Base-by-base conservation (phyloP, 2,113 vertebrate genomes). In the Stegostoma tigrinum region DNA sequence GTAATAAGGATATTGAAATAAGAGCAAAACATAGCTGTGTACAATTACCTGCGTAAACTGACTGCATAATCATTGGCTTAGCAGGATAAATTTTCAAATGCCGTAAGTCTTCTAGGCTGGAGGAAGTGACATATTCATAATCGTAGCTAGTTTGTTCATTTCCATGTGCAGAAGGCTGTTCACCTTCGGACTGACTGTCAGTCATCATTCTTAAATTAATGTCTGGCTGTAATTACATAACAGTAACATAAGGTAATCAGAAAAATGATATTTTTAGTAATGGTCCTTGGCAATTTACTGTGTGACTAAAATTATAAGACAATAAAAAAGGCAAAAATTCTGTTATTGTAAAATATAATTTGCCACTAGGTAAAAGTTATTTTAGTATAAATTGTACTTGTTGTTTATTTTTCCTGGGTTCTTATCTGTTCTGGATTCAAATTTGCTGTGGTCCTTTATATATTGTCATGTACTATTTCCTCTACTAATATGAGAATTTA, bases 31-130 rank as follows among this genome's bases (percentile, higher is more conserved):
- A 12, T 72, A n/a, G 89, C 52, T 95, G 27, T 45, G 68, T 52
- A 95, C 15, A 70, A 42, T 72, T 68, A 95, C 94, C 94, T 95
- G 94, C 94, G 52, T 95, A 95, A 95, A 52, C 94, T 72, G 94
- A 95, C 12, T 70, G 67, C 24, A 34, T 72, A 24, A 72, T 30
- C 6, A 72, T 72, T 75, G 94, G 94, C 94, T 75, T 95, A 30
- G 94, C 94, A 19, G 94, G 67, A 10, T 3, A 72, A 72, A 95
- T 95, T 27, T 72, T 95, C 94, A 75, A 27, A 75, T 95, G 94
- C 27, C 67, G 67, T 48, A 95, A 72, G 52, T 72, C 91, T 24
- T 94, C 67, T 7, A 95, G 67, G 48, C 45, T 72, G 68, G 68
- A 70, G 38, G 93, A 95, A 70, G 45, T 34, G 72, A 48, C 94